Percentiles rank a stretch among this genome's conserved stretches.
phyloP scores from a whole-genome alignment of 2,797 vertebrate species.

The Urosaurus nigricauda region DNA sequence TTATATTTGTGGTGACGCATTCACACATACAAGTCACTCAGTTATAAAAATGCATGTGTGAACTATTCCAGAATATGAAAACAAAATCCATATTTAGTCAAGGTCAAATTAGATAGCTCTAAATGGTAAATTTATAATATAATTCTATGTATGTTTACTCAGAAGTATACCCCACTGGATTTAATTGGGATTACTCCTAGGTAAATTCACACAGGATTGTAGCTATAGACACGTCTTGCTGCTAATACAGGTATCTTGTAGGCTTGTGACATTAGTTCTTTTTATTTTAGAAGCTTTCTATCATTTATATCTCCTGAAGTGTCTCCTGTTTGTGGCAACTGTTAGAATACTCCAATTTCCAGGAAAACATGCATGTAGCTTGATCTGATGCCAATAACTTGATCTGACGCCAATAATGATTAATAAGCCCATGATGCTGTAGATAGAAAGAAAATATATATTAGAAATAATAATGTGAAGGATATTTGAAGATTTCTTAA shows the following conservation, averaged over 20 bases:
- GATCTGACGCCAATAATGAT: conserved; percentile 53
- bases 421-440: conserved; percentile 83
- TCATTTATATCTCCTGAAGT: conserved; percentile 41
- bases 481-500: conserved; percentile 14
- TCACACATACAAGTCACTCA: not conserved
- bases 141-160: not conserved
- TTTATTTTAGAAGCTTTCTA: conserved; percentile 39
- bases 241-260: conserved; percentile 30
- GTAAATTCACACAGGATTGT: not conserved
- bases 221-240: conserved; percentile 1
- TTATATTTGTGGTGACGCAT: not conserved
- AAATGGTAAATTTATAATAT: not conserved
- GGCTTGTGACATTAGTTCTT: not conserved
- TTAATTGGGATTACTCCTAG: not conserved
- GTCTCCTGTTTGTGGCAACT: conserved; percentile 23
- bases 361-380: conserved; percentile 53
- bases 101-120: conserved; percentile 19
- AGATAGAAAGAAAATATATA: conserved; percentile 65
- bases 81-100: conserved; percentile 27
- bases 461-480: conserved; percentile 51
- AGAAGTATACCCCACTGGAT: not conserved
- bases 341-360: conserved; percentile 52
- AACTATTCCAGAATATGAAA: not conserved
- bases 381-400: conserved; percentile 47
- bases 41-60: not conserved